Evolutionary conservation across 2,797 vertebrate species (phyloP).

Genomic region (Syngnathus acus): DNA sequence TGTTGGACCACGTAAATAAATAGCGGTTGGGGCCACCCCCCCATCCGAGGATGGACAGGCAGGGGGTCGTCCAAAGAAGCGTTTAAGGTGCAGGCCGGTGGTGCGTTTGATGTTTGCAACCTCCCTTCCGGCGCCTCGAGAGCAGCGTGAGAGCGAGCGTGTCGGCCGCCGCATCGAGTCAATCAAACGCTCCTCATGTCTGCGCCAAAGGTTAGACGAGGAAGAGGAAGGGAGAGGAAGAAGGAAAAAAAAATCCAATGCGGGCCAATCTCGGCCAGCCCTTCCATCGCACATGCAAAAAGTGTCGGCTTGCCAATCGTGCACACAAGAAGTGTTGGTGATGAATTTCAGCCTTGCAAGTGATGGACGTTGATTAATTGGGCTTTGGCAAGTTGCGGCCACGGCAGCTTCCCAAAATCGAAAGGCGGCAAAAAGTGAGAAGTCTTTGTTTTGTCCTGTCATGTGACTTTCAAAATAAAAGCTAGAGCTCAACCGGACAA

Average conservation of each 20-base stretch:
- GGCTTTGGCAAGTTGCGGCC: no score
- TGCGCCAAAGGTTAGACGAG: conserved; percentile 22
- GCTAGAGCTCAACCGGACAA: not conserved
- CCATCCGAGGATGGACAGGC: not conserved
- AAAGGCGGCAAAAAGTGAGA: not conserved
- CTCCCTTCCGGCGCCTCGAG: conserved; percentile 9
- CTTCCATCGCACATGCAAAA: no score
- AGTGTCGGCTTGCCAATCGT: no score
- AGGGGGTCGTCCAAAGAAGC: conserved; percentile 1
- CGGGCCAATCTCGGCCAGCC: no score
- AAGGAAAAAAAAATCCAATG: not conserved
- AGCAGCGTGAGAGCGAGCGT: conserved; percentile 22
- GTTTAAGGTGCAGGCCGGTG: not conserved
- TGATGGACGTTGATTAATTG: no score
- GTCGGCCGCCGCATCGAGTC: conserved; percentile 29
- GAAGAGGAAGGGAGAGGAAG: conserved; percentile 6
- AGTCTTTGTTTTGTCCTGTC: not conserved
- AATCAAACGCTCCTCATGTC: conserved; percentile 45
- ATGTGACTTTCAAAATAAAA: not conserved
- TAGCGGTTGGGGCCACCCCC: not conserved
- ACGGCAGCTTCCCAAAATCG: not conserved
- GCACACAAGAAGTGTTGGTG: no score
- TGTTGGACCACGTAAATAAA: not conserved
- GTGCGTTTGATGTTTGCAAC: conserved; percentile 23
- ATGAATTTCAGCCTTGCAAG: no score